A percentile compares a stretch with the other conserved stretches of the same genome.
phyloP scores from a whole-genome alignment of 2,797 vertebrate species.

The Hemitrygon akajei region DNA sequence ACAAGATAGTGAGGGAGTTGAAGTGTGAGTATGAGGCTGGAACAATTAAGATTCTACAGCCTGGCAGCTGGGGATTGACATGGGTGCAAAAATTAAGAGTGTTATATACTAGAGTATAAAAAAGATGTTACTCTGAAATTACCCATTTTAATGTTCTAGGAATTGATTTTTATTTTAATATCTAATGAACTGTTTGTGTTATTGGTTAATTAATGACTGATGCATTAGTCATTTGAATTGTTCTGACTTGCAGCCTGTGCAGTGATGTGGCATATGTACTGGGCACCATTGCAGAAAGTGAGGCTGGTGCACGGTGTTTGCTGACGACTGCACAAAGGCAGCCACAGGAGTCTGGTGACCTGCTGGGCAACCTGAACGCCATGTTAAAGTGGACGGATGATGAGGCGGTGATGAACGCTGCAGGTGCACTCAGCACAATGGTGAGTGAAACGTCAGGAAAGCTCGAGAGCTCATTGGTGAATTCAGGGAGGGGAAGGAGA shows the following conservation, averaged over 20 bases:
- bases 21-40: background rate
- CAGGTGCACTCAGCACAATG: conserved; percentile 48
- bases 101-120: background rate
- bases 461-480: too few relatives aligned
- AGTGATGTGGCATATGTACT: conserved; percentile 46
- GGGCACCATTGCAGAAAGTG: conserved; percentile 47
- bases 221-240: background rate
- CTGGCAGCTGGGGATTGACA: background rate
- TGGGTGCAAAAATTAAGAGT: too few relatives aligned
- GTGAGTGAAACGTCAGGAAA: conserved; percentile 39
- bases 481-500: too few relatives aligned
- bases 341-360: conserved; percentile 21
- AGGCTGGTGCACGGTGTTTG: conserved; percentile 41
- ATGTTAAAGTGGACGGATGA: conserved; percentile 47
- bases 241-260: conserved; percentile 43
- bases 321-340: conserved; percentile 38
- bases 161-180: background rate
- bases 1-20: background rate
- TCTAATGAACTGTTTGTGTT: background rate
- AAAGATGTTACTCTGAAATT: background rate
- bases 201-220: background rate
- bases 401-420: conserved; percentile 49
- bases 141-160: background rate
- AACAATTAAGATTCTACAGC: background rate
- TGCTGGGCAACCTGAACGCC: conserved; percentile 43